Evolutionary conservation across 2,888 invertebrate species (phyloP).

Genomic region (Orgyia antiqua): DNA sequence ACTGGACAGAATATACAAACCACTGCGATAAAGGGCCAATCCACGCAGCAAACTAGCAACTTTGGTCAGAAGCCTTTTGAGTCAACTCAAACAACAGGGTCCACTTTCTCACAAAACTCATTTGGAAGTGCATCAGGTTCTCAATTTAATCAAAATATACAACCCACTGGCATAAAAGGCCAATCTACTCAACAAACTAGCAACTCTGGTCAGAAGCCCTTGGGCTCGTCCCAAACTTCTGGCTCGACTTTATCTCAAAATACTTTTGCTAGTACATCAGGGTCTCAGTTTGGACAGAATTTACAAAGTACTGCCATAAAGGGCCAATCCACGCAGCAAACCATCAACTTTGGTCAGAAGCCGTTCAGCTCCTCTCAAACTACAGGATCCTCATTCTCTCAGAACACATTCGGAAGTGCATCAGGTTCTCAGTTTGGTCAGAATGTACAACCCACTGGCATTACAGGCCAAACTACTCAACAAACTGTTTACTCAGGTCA

Average conservation of each 20-base stretch:
- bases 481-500: background rate
- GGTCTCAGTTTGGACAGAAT: constrained; percentile 2
- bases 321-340: no score
- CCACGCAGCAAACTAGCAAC: background rate
- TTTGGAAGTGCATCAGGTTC: background rate
- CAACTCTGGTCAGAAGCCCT: background rate
- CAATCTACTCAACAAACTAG: background rate
- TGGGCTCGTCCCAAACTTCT: background rate
- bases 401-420: background rate
- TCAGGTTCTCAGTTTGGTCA: background rate
- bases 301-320: no score
- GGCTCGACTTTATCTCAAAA: background rate
- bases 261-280: background rate
- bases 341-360: constrained; percentile 1
- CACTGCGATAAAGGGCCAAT: no score
- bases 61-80: background rate
- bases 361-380: background rate
- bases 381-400: background rate
- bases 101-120: background rate
- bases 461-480: background rate
- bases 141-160: background rate
- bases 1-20: background rate
- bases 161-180: background rate
- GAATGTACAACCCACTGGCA: background rate
- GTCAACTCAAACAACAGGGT: background rate